phyloP scores from a whole-genome alignment of 2,113 vertebrate species.

The Ovis aries region ARS-UI_Ramb_v3.0 NC_056070.1:20065501-20066000 shows the following conservation, averaged over 20 bases:
- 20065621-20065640: neutral
- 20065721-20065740: neutral
- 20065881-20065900: neutral
- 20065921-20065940: neutral
- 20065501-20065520: neutral
- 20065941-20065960: neutral
- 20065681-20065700: neutral
- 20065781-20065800: neutral
- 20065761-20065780: neutral
- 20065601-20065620: neutral
- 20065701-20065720: neutral
- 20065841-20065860: neutral
- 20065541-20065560: neutral
- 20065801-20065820: neutral
- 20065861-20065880: neutral
- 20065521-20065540: accelerated
- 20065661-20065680: neutral
- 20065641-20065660: neutral
- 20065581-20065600: neutral
- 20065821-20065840: neutral
- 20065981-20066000: neutral
- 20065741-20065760: neutral
- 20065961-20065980: neutral
- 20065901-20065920: neutral
- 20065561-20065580: neutral